Percentiles rank a stretch among this genome's conserved stretches.
These are phyloP conservation scores for Salmo trutta DNA, from an alignment of 2,797 vertebrate genomes.

Conservation along the genomic window DNA sequence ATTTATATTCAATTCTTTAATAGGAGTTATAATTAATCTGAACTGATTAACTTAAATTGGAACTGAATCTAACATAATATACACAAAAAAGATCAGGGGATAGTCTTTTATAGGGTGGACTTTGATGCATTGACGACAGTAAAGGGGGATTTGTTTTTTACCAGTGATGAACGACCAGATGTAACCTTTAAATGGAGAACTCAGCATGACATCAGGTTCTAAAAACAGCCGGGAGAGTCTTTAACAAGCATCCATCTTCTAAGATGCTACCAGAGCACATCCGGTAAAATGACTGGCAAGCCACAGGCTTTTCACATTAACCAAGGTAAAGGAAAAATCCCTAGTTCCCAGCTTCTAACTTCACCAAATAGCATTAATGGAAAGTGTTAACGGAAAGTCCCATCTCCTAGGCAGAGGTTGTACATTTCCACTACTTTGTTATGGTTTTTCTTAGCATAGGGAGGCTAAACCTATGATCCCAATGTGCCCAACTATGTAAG, in stretches of 20 bases:
- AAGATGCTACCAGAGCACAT: conserved; percentile 42
- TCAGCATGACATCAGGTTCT: conserved; percentile 33
- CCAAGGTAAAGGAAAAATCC: conserved; percentile 46
- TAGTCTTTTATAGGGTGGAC: background rate
- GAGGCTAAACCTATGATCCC: conserved; percentile 29
- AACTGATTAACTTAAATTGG: background rate
- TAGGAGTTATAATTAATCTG: background rate
- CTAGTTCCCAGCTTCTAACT: background rate
- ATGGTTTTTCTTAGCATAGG: conserved; percentile 1
- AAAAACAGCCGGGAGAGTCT: background rate
- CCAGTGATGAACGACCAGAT: conserved; percentile 24
- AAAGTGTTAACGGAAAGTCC: conserved; percentile 36
- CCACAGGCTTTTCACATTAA: conserved; percentile 60
- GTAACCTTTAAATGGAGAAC: conserved; percentile 41
- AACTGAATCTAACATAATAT: background rate
- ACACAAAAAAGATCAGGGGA: background rate
- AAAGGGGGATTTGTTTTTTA: background rate
- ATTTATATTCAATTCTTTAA: background rate
- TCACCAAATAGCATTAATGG: background rate
- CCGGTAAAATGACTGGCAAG: conserved; percentile 51
- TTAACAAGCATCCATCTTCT: conserved; percentile 35
- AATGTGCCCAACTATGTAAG: conserved; percentile 30
- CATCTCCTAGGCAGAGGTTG: conserved; percentile 31
- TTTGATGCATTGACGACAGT: background rate
- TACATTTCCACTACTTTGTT: conserved; percentile 41